phyloP scores from a whole-genome alignment of 2,797 vertebrate genomes.

The Trematomus bernacchii region DNA sequence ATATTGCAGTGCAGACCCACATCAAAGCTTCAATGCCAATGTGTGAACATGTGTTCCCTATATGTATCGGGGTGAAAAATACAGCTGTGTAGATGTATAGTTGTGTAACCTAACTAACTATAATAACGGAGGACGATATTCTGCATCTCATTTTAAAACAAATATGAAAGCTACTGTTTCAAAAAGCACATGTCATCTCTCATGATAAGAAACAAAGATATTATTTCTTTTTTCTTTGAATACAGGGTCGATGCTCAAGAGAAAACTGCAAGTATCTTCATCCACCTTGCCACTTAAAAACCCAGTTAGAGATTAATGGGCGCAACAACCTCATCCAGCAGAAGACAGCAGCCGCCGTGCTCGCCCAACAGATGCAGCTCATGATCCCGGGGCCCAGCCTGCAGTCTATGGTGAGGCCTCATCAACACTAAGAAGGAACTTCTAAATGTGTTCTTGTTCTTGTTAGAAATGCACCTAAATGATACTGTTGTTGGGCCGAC shows the following conservation, averaged over 20 bases:
- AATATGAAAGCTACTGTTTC: background rate
- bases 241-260: conserved; percentile 96
- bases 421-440: conserved; percentile 5
- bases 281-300: conserved; percentile 98
- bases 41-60: background rate
- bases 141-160: background rate
- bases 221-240: conserved; percentile 38
- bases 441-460: conserved; percentile 1
- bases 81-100: background rate
- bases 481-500: background rate
- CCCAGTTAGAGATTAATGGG: conserved; percentile 98
- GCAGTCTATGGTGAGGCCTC: conserved; percentile 91
- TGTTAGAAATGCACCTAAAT: background rate
- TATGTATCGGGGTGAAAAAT: background rate
- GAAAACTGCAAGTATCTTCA: conserved; percentile 99
- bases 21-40: background rate
- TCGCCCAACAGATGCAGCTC: conserved; percentile 99
- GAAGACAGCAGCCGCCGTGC: conserved; percentile 97
- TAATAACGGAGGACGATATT: background rate
- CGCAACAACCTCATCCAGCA: conserved; percentile 99
- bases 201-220: background rate
- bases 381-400: conserved; percentile 96
- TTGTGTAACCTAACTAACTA: background rate
- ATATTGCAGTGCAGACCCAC: background rate
- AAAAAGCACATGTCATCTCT: background rate